These are phyloP conservation scores for Labeo calbasu DNA, from an alignment of 2,797 vertebrate genomes.

Conservation along the genomic window DNA sequence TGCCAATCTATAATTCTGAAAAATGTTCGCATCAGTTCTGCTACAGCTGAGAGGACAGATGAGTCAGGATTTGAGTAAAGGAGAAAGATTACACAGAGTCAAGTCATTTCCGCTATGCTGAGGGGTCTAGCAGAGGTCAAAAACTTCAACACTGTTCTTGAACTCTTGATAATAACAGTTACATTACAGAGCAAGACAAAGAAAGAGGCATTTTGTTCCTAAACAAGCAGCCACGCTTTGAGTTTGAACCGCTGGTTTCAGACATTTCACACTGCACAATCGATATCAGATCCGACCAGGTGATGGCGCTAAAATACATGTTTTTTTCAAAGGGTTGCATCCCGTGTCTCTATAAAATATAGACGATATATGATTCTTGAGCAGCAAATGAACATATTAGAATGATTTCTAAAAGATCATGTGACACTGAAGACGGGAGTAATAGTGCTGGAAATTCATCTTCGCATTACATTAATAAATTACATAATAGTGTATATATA, in stretches of 20 bases:
- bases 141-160: conserved; percentile 47
- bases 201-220: not conserved
- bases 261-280: not conserved
- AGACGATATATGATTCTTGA: too few species aligned
- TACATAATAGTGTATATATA: not conserved
- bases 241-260: not conserved
- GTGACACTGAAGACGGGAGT: not conserved
- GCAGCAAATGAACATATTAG: not conserved
- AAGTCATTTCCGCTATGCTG: conserved; percentile 69
- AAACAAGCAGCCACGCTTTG: not conserved
- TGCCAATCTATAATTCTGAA: not conserved
- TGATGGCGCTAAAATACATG: not conserved
- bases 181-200: not conserved
- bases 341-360: too few species aligned
- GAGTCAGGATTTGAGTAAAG: conserved; percentile 10
- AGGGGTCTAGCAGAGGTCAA: conserved; percentile 68
- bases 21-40: not conserved
- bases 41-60: not conserved
- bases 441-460: not conserved
- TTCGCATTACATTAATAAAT: not conserved
- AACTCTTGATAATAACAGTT: not conserved
- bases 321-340: not conserved
- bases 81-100: conserved; percentile 46
- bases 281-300: not conserved
- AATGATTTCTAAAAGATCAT: not conserved